Evolutionary conservation across 2,888 invertebrate genomes (phyloP).

Genomic region (Digitonthophagus gazella): DNA sequence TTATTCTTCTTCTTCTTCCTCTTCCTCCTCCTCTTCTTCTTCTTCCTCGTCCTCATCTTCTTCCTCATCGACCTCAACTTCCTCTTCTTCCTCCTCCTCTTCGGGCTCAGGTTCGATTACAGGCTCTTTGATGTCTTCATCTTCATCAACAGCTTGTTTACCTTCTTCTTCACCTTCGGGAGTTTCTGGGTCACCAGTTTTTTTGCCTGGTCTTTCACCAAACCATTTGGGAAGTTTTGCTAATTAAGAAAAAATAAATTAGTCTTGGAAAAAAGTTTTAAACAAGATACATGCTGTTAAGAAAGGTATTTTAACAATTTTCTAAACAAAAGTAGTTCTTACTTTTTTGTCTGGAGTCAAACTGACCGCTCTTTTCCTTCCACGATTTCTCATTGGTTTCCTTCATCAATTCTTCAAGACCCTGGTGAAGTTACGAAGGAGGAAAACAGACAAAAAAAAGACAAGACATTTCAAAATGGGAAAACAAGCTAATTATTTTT

Average conservation of each 20-base stretch:
- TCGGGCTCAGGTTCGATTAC: conserved; percentile 68
- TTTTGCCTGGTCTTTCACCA: conserved; percentile 92
- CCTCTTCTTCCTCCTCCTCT: conserved; percentile 70
- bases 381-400: conserved; percentile 83
- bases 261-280: no score
- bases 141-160: conserved; percentile 72
- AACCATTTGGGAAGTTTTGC: conserved; percentile 95
- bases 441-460: conserved; percentile 27
- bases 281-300: background rate
- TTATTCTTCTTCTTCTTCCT: conserved; percentile 55
- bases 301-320: background rate
- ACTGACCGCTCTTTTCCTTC: conserved; percentile 84
- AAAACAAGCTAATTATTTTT: conserved; percentile 28
- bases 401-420: conserved; percentile 80
- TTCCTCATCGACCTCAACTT: conserved; percentile 71
- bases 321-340: conserved; percentile 52
- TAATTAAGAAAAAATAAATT: conserved; percentile 43
- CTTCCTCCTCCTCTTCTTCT: conserved; percentile 65
- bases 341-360: conserved; percentile 87
- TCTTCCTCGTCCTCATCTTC: conserved; percentile 74
- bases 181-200: conserved; percentile 82
- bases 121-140: conserved; percentile 60
- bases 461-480: conserved; percentile 6
- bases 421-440: conserved; percentile 55
- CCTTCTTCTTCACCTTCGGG: conserved; percentile 90